Conservation (phyloP, 2,888 invertebrate species). For the Crioceris asparagi region DNA sequence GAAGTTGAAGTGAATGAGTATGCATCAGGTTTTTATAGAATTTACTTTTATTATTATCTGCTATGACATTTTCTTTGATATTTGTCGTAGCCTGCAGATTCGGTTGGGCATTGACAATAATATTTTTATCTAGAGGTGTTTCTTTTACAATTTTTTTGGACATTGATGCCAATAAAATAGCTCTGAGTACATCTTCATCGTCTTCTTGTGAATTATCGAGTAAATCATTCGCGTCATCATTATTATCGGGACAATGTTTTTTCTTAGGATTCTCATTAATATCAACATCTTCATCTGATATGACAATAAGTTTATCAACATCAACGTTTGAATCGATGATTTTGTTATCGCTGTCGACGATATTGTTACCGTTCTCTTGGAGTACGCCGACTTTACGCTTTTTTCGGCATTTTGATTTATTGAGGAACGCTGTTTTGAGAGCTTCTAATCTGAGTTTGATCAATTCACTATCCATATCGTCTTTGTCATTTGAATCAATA, state of each 20-base stretch:
- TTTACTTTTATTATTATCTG: neutral
- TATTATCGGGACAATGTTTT: constrained; percentile 11
- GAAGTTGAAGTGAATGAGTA: constrained; percentile 13
- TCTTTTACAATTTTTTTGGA: constrained; percentile 43
- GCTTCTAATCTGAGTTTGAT: constrained; percentile 53
- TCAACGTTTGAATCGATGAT: constrained; percentile 18
- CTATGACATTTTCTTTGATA: neutral
- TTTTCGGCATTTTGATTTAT: constrained; percentile 52
- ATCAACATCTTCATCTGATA: constrained; percentile 21
- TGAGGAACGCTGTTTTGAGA: constrained; percentile 55
- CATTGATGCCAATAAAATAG: constrained; percentile 47
- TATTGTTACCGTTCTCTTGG: constrained; percentile 6
- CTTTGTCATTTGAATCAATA: constrained; percentile 6
- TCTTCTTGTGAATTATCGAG: constrained; percentile 37
- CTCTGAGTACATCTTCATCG: constrained; percentile 50
- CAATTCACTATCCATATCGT: constrained; percentile 45
- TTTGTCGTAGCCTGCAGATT: constrained; percentile 9
- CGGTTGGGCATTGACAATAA: neutral
- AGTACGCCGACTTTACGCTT: constrained; percentile 25
- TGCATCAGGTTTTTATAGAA: too few relatives aligned
- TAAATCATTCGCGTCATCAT: constrained; percentile 5
- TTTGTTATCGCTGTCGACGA: constrained; percentile 8
- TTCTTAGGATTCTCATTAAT: constrained; percentile 33
- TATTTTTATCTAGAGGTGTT: constrained; percentile 5
- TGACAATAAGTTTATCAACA: constrained; percentile 28